These are phyloP conservation scores for Drosophila fungiperda DNA, from an alignment of 2,888 invertebrate genomes.

Conservation along the genomic window DNA sequence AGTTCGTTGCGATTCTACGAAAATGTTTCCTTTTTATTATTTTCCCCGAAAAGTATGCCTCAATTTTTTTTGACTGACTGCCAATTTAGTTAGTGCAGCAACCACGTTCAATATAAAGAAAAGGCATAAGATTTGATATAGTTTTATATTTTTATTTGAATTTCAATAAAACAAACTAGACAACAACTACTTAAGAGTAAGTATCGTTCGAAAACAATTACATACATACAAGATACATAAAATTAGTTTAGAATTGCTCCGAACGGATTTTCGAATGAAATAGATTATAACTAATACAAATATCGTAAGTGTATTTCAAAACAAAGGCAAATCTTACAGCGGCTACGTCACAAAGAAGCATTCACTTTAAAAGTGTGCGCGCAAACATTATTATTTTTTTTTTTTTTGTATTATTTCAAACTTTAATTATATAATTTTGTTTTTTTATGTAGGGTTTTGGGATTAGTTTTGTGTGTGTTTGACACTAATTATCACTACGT, in stretches of 20 bases:
- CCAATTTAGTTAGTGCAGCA: background rate
- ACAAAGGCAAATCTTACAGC: slow-evolving; percentile 74
- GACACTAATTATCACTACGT: slow-evolving; percentile 81
- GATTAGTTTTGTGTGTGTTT: slow-evolving; percentile 73
- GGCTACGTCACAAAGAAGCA: slow-evolving; percentile 52
- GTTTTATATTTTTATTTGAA: slow-evolving; percentile 69
- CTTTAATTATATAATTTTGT: slow-evolving; percentile 18
- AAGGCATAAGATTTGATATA: slow-evolving; percentile 20
- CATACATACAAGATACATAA: slow-evolving; percentile 71
- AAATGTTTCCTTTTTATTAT: fast-evolving
- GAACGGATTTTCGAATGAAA: slow-evolving; percentile 34
- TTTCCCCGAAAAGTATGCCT: background rate
- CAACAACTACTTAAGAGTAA: slow-evolving; percentile 77
- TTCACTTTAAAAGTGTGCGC: slow-evolving; percentile 66
- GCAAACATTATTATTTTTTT: slow-evolving; percentile 18
- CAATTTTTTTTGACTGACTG: fast-evolving
- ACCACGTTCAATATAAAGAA: background rate
- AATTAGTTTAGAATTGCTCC: slow-evolving; percentile 62
- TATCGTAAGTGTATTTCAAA: slow-evolving; percentile 56
- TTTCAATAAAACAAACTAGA: slow-evolving; percentile 80
- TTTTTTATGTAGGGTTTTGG: slow-evolving; percentile 18
- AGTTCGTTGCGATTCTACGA: background rate
- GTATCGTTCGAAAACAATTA: slow-evolving; percentile 62
- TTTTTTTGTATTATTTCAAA: slow-evolving; percentile 14
- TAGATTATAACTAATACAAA: slow-evolving; percentile 15